Percentiles rank a stretch among this genome's conserved stretches.
Conservation (phyloP, 2,888 invertebrate genomes). For the Sialis fuliginosa region DNA sequence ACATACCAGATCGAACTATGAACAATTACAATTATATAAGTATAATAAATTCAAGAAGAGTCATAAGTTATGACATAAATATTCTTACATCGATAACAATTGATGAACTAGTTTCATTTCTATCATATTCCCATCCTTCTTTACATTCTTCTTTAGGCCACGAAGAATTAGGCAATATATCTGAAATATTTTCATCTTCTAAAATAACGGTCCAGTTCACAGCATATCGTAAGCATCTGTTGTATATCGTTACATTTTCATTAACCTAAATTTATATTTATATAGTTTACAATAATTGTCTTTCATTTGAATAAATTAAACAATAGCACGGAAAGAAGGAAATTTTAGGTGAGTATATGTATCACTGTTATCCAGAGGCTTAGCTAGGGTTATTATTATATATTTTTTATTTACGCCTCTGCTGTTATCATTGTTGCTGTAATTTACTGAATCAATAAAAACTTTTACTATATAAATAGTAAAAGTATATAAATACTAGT, state of each 20-base stretch:
- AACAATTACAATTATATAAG: conserved; percentile 15
- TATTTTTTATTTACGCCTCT: too few relatives aligned
- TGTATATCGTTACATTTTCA: conserved; percentile 24
- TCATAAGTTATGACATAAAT: not conserved
- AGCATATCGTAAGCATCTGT: conserved; percentile 53
- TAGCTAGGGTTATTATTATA: too few relatives aligned
- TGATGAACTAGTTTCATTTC: conserved; percentile 49
- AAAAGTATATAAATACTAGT: too few relatives aligned
- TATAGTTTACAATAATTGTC: too few relatives aligned
- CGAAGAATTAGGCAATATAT: conserved; percentile 24
- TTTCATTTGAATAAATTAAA: too few relatives aligned
- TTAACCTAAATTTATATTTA: too few relatives aligned
- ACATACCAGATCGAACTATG: conserved; percentile 80
- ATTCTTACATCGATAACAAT: conserved; percentile 62
- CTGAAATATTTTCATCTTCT: conserved; percentile 15
- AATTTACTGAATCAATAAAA: too few relatives aligned
- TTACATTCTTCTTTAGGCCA: conserved; percentile 52
- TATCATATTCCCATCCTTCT: conserved; percentile 68
- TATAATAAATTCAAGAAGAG: not conserved
- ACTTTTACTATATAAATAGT: too few relatives aligned
- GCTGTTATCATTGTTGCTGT: too few relatives aligned
- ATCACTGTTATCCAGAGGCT: too few relatives aligned
- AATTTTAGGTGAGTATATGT: too few relatives aligned
- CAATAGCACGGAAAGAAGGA: too few relatives aligned
- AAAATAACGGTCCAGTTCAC: conserved; percentile 49